These are phyloP conservation scores for Sylvietta virens DNA, from an alignment of 2,113 vertebrate species.

Conservation along the genomic window DNA sequence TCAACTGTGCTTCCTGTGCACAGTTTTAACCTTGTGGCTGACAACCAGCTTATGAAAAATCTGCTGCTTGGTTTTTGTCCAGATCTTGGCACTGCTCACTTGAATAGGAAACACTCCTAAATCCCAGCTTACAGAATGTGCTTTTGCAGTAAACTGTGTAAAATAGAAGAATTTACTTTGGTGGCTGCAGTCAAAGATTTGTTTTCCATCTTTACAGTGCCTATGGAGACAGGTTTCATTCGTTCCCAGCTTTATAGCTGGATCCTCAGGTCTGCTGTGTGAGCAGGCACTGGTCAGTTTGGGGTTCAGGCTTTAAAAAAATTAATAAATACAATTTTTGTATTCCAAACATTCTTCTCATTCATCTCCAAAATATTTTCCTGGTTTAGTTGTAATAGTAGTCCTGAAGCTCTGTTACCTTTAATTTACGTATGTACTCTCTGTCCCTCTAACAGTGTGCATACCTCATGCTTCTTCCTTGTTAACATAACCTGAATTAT, in stretches of 20 bases:
- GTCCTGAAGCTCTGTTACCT: not conserved
- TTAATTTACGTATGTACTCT: not conserved
- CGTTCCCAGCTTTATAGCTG: not conserved
- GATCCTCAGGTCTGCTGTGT: not conserved
- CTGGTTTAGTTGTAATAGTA: not conserved
- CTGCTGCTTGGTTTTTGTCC: not conserved
- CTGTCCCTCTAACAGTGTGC: accelerated
- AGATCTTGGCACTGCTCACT: not conserved
- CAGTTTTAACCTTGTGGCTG: not conserved
- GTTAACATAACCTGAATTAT: accelerated
- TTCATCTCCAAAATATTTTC: not conserved
- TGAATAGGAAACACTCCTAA: not conserved
- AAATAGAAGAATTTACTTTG: not conserved
- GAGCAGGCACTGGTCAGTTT: not conserved
- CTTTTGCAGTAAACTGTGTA: not conserved
- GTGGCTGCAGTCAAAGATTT: not conserved
- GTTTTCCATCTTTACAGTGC: not conserved
- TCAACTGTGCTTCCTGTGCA: not conserved
- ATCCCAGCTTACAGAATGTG: not conserved
- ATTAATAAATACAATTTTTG: not conserved
- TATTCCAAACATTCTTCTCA: not conserved
- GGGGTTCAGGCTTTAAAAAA: accelerated
- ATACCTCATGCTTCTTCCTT: not conserved
- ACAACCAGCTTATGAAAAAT: not conserved
- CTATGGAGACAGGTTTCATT: not conserved